phyloP scores from a whole-genome alignment of 53 echinoderm and acorn worm species.

The Pentamera pediparva region DNA sequence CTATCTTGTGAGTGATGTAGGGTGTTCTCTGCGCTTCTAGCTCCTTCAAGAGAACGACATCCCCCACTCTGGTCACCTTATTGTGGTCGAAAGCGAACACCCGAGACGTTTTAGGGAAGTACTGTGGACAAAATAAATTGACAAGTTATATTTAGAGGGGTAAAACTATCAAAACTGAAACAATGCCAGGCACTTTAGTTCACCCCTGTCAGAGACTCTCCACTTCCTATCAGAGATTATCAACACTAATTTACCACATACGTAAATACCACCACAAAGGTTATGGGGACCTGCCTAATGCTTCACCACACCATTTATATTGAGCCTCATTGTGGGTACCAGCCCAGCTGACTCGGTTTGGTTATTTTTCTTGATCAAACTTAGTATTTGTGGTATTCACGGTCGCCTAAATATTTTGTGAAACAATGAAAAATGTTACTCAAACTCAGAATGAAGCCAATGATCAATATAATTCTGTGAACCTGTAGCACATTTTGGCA shows the following conservation, averaged over 20 bases:
- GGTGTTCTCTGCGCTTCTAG: slow-evolving; percentile 56
- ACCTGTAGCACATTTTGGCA: too few species aligned
- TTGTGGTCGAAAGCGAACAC: slow-evolving; percentile 75
- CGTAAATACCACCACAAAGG: too few species aligned
- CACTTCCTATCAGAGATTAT: too few species aligned
- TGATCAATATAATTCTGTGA: too few species aligned
- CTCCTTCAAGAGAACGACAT: slow-evolving; percentile 78
- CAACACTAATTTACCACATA: neutral
- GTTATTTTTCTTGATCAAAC: too few species aligned
- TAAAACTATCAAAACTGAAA: neutral
- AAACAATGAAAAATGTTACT: too few species aligned
- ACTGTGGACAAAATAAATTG: slow-evolving; percentile 40
- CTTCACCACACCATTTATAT: neutral
- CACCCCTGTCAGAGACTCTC: too few species aligned
- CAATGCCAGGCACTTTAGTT: neutral
- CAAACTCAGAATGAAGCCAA: too few species aligned
- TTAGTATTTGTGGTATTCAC: too few species aligned
- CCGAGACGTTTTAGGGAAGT: slow-evolving; percentile 55
- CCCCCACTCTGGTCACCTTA: slow-evolving; percentile 70
- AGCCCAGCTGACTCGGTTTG: too few species aligned
- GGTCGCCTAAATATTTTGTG: too few species aligned
- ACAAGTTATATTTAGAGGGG: neutral
- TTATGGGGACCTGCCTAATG: neutral
- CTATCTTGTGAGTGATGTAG: slow-evolving; percentile 63
- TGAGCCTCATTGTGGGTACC: too few species aligned